Conservation (phyloP, 2,113 vertebrate species). For the Potamarius usumacintae region DNA sequence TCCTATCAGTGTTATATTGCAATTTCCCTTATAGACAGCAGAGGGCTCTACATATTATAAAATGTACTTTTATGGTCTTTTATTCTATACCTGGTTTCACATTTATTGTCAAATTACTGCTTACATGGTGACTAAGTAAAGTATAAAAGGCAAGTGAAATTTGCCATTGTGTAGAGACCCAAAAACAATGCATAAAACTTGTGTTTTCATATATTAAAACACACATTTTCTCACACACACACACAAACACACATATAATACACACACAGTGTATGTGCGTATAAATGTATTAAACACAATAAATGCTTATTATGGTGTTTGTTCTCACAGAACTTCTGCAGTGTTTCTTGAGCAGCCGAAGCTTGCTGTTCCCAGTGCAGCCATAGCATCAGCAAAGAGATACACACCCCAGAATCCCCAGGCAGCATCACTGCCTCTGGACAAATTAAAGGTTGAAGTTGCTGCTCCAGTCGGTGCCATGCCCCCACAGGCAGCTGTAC, state of each 20-base stretch:
- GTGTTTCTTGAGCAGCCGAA: conserved; percentile 72
- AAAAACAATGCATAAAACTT: neutral
- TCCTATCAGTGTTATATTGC: neutral
- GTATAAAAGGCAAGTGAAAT: neutral
- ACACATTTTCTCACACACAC: neutral
- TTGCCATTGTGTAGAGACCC: neutral
- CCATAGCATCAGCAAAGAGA: conserved; percentile 62
- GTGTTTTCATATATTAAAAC: too few relatives aligned
- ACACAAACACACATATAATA: neutral
- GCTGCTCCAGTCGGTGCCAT: conserved; percentile 60
- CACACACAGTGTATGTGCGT: too few relatives aligned
- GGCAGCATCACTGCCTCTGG: conserved; percentile 66
- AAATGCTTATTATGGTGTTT: neutral
- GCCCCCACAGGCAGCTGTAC: conserved; percentile 63
- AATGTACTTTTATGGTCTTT: neutral
- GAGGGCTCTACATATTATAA: neutral
- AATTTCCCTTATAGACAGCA: neutral
- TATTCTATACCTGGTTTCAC: neutral
- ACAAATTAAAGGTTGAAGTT: conserved; percentile 67
- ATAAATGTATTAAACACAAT: neutral
- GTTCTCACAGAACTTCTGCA: conserved; percentile 71
- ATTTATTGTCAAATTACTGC: neutral
- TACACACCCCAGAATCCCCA: conserved; percentile 65
- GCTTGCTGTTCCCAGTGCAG: conserved; percentile 52
- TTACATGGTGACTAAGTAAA: neutral